These are phyloP conservation scores for Hydroisotoma schaefferi DNA, from an alignment of 2,888 invertebrate species.

Conservation along the genomic window DNA sequence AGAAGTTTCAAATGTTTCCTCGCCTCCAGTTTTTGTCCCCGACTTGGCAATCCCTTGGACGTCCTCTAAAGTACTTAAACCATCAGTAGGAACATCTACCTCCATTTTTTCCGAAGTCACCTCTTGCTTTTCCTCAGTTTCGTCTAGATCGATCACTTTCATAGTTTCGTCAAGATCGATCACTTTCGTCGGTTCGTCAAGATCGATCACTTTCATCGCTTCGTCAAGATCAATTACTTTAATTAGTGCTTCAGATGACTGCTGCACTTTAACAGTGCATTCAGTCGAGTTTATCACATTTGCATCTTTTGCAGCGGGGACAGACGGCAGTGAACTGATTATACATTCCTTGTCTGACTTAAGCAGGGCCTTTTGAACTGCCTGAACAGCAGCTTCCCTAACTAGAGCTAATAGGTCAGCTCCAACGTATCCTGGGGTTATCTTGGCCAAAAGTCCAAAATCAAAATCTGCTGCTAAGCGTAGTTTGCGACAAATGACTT, in stretches of 20 bases:
- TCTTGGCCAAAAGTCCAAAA: conserved; percentile 68
- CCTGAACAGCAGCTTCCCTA: conserved; percentile 81
- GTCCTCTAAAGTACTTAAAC: background rate
- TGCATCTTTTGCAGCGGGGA: too few relatives aligned
- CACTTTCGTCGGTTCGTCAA: too few relatives aligned
- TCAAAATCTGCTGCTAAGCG: conserved; percentile 68
- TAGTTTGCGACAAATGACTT: conserved; percentile 67
- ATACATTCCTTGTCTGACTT: background rate
- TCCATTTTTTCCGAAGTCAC: background rate
- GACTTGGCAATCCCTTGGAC: background rate
- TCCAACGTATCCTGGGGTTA: conserved; percentile 94
- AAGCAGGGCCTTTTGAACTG: conserved; percentile 54
- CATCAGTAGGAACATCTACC: background rate
- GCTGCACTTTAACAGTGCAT: too few relatives aligned
- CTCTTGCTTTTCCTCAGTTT: too few relatives aligned
- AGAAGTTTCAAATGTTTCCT: background rate
- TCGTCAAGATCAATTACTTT: conserved; percentile 23
- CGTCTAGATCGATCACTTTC: too few relatives aligned
- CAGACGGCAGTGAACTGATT: too few relatives aligned
- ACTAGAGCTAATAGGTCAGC: conserved; percentile 85
- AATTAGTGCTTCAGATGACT: too few relatives aligned
- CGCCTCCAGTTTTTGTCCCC: background rate
- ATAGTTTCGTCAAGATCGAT: conserved; percentile 4
- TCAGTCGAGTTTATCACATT: too few relatives aligned
- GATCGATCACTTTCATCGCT: background rate